Conservation (phyloP, 2,797 vertebrate species). For the Mycteria americana region DNA sequence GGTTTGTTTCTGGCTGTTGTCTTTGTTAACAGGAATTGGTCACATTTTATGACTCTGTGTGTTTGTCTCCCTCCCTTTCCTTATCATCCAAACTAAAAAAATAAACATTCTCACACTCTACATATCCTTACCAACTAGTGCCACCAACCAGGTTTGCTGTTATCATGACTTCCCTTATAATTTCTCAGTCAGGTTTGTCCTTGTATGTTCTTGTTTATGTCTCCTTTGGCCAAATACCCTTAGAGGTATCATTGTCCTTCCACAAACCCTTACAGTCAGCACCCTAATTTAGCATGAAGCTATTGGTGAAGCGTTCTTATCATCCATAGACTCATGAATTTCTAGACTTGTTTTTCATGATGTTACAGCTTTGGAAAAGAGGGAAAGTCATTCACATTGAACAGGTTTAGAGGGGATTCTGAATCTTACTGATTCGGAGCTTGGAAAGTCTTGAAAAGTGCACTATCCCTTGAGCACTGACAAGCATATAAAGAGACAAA, state of each 20-base stretch:
- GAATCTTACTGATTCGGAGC: not conserved
- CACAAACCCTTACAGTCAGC: not conserved
- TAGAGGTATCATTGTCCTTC: not conserved
- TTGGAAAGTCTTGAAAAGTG: not conserved
- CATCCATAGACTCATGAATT: not conserved
- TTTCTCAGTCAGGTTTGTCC: not conserved
- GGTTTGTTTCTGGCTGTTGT: not conserved
- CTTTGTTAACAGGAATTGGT: not conserved
- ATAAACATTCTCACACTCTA: not conserved
- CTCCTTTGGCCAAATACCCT: not conserved
- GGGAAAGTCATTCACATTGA: not conserved
- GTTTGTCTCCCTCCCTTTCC: not conserved
- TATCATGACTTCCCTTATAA: not conserved
- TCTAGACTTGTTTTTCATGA: not conserved
- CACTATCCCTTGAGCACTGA: not conserved
- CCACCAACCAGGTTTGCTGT: not conserved
- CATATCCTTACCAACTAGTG: not conserved
- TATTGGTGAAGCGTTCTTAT: not conserved
- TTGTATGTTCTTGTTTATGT: not conserved
- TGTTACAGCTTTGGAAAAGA: not conserved
- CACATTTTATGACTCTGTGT: not conserved
- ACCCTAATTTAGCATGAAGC: not conserved
- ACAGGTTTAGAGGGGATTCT: not conserved
- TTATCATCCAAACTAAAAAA: not conserved
- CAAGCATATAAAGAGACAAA: not conserved